Base-by-base conservation (phyloP, 1,140 invertebrate species). In the Hirudo medicinalis region DNA sequence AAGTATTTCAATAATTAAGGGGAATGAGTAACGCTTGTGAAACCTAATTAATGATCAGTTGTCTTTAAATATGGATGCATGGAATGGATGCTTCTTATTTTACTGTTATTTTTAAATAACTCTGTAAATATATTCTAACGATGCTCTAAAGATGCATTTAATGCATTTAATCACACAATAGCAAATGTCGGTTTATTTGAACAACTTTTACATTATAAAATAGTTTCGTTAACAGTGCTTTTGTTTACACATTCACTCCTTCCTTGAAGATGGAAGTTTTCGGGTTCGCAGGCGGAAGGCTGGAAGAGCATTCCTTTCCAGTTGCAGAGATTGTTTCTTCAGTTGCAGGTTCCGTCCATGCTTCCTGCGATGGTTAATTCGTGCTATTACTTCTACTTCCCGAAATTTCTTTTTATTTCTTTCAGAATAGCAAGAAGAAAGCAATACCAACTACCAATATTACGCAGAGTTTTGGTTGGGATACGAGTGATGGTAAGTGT, bases 401-500 rank as follows among this genome's bases (percentile, higher is more conserved):
- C n/a, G 32, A 36, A 36, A 43, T 25, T 66, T n/a, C 15, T 55
- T 71, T 71, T 70, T 74, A 20, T 76, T 76, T 74, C 73, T 79
- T 81, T 32, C 77, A 90, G 86, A 91, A 89, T 13, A 90, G 90
- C 70, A 82, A 84, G 66, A 80, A 79, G 69, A 76, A 77, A 72
- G 78, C 91, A 22, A 87, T 93, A 29, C 90, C 92, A 81, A 94
- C 92, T 6, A 92, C 90, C 13, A 89, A 92, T 75, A 81, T 95
- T 57, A 95, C 92, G 0, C 86, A 85, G 73, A 92, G 90, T 80
- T 95, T 95, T 83, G 91, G 91, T 25, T 95, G 92, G 92, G 89
- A 91, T 79, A 89, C 88, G 13, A 88, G 89, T 73, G 90, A 93
- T 79, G 79, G 81, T 83, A 75, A 54, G 73, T 32, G 13, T 36